phyloP scores from a whole-genome alignment of 2,888 invertebrate genomes.

The Synergus japonicus region DNA sequence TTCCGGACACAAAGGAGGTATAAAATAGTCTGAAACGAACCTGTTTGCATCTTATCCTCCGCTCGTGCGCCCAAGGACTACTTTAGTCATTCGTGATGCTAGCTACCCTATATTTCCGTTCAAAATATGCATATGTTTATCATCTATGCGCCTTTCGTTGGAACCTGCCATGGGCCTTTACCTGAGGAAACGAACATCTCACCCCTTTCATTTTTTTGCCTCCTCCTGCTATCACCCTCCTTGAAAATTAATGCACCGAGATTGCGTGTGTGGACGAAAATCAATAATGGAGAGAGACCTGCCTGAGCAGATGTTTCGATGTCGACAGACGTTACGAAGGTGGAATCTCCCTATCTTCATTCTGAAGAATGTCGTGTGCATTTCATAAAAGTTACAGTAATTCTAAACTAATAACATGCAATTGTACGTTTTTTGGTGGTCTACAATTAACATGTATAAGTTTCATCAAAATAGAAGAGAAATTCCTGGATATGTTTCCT shows the following conservation, averaged over 20 bases:
- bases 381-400: too few relatives aligned
- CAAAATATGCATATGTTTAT: constrained; percentile 29
- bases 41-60: constrained; percentile 9
- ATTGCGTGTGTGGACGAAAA: constrained; percentile 24
- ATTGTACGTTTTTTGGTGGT: too few relatives aligned
- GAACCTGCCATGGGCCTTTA: constrained; percentile 20
- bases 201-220: constrained; percentile 12
- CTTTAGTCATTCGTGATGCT: not conserved
- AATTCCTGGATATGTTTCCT: too few relatives aligned
- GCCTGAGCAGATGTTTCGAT: constrained; percentile 23
- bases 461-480: too few relatives aligned
- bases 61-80: constrained; percentile 24
- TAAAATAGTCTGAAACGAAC: constrained; percentile 14
- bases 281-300: constrained; percentile 24
- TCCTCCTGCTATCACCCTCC: constrained; percentile 6
- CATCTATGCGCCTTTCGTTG: constrained; percentile 10
- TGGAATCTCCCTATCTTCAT: not conserved
- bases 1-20: constrained; percentile 1
- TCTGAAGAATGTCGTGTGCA: not conserved
- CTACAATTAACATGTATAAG: too few relatives aligned
- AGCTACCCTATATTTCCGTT: constrained; percentile 15
- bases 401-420: too few relatives aligned
- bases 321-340: constrained; percentile 30
- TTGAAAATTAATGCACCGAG: constrained; percentile 24
- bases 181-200: constrained; percentile 32